Conservation (phyloP, 1,140 invertebrate species). For the Hetaerina americana region DNA sequence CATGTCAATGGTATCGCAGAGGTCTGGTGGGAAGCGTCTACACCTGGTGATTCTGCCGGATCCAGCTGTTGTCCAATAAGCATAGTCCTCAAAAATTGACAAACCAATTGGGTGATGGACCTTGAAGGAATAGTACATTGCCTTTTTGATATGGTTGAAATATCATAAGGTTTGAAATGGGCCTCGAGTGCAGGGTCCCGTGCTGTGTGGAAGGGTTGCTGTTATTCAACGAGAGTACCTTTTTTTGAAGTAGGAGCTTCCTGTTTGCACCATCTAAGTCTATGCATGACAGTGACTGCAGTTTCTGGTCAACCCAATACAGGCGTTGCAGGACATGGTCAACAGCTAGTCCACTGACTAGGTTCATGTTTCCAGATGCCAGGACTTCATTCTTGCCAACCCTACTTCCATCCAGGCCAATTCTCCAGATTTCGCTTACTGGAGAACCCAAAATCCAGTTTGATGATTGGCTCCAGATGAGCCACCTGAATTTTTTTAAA, state of each 20-base stretch:
- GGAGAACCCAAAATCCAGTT: neutral
- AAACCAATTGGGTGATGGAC: neutral
- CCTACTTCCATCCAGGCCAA: neutral
- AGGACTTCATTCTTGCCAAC: neutral
- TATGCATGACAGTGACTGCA: conserved; percentile 33
- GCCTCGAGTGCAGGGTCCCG: too few species aligned
- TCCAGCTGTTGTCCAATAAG: neutral
- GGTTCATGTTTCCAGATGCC: neutral
- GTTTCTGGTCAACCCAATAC: conserved; percentile 57
- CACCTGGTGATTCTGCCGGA: neutral
- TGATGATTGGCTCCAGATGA: neutral
- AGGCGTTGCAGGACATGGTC: conserved; percentile 60
- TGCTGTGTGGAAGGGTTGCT: too few species aligned
- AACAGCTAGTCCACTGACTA: conserved; percentile 46
- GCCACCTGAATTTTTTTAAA: neutral
- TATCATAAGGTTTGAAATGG: too few species aligned
- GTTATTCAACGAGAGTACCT: too few species aligned
- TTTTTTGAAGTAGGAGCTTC: neutral
- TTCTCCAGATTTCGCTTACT: neutral
- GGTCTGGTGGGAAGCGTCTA: neutral
- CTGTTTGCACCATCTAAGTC: neutral
- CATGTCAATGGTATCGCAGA: neutral
- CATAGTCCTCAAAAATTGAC: neutral
- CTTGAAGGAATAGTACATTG: neutral
- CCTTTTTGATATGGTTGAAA: too few species aligned